Evolutionary conservation across 2,113 vertebrate genomes (phyloP), one percentile per base, ranked within the genome.

Genomic region (Heliornis fulica): DNA sequence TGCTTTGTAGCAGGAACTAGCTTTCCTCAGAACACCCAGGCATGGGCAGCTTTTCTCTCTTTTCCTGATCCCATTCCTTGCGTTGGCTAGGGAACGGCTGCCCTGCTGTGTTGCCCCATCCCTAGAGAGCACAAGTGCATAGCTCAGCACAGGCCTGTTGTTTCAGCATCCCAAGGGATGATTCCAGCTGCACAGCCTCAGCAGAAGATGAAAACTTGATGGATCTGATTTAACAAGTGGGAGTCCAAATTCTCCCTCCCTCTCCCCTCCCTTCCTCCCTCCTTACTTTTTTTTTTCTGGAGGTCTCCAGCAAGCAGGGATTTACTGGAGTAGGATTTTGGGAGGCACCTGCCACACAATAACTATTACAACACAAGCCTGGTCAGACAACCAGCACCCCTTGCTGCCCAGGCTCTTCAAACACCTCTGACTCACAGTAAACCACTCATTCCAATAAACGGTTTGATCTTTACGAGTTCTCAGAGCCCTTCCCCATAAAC

Each of bases 391-490:
- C n/a, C 76, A 81, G 79, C 83, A 91, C 32, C 41, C 32, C 5
- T 36, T 6, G 0, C 65, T 34, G 38, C 70, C 72, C 0, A 0
- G 41, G 32, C 53, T 91, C 46, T 5, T 6, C 66, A 56, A 80
- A 59, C 16, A 6, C 50, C 63, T 70, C 32, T 7, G 7, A 89
- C 87, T 83, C 69, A 91, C 91, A 87, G 9, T 2, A 34, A 91
- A 94, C 43, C 29, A 20, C n/a, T 83, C 34, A 0, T 5, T 41
- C 77, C 70, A 74, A 87, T 69, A 80, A 95, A 94, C 0, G 0
- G 66, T 50, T 95, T 80, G 69, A 78, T 83, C 78, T 95, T 96
- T 91, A 95, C 3, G 74, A 95, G 81, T 61, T 94, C 92, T 86
- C 80, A 82, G 83, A 93, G 50, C 28, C 2, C 0, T 64, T 96